Conservation (phyloP, 2,113 vertebrate genomes). For the Nesogale talazaci region DNA sequence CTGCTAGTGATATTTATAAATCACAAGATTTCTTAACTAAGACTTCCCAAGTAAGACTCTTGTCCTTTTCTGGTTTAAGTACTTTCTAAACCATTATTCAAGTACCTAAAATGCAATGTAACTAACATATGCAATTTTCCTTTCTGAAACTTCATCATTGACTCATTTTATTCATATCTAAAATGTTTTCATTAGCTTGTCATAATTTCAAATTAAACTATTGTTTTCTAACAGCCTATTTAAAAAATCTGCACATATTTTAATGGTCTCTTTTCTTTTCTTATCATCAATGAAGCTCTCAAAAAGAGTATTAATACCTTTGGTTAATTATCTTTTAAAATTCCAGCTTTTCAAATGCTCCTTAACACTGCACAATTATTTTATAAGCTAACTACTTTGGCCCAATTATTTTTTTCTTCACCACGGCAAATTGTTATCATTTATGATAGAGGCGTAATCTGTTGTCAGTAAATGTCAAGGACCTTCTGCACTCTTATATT, state of each 20-base stretch:
- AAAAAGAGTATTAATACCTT: background rate
- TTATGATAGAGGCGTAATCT: slow-evolving; percentile 25
- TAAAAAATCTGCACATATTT: background rate
- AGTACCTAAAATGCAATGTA: background rate
- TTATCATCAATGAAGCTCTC: background rate
- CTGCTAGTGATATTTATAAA: background rate
- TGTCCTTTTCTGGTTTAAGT: background rate
- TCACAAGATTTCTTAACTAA: background rate
- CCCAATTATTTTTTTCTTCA: slow-evolving; percentile 68
- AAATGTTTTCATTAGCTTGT: background rate
- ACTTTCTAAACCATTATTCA: background rate
- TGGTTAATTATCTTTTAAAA: slow-evolving; percentile 48
- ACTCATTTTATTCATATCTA: background rate
- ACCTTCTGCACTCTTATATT: background rate
- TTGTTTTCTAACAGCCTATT: background rate
- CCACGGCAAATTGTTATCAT: slow-evolving; percentile 41
- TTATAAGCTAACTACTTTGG: slow-evolving; percentile 4
- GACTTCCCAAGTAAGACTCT: background rate
- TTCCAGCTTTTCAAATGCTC: background rate
- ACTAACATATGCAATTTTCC: background rate
- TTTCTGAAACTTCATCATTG: background rate
- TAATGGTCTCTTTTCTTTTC: background rate
- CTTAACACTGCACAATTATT: background rate
- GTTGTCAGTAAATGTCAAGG: slow-evolving; percentile 66
- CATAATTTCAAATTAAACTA: background rate